Conservation (phyloP, 2,113 vertebrate species). For the Lepisosteus osseus region DNA sequence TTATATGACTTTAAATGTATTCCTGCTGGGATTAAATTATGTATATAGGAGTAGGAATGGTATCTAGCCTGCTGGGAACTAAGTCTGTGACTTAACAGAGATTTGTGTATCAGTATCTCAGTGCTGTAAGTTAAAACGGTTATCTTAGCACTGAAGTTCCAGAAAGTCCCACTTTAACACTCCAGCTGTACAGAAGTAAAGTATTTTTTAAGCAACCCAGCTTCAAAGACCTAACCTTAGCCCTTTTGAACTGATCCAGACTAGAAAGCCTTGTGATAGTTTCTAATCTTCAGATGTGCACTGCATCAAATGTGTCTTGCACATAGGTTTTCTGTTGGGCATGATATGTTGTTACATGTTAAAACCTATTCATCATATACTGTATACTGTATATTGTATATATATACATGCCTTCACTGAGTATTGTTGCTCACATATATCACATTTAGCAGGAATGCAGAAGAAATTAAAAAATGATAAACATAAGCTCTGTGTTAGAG, state of each 20-base stretch:
- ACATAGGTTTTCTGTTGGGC: slow-evolving; percentile 42
- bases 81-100: neutral
- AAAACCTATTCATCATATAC: too few relatives aligned
- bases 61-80: neutral
- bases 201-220: slow-evolving; percentile 43
- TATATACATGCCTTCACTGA: too few relatives aligned
- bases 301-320: slow-evolving; percentile 37
- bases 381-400: too few relatives aligned
- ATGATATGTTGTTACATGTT: slow-evolving; percentile 21
- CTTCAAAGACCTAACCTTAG: slow-evolving; percentile 57
- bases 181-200: slow-evolving; percentile 33
- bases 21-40: slow-evolving; percentile 11
- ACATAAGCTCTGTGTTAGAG: too few relatives aligned
- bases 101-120: slow-evolving; percentile 36
- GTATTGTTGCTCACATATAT: too few relatives aligned
- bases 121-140: slow-evolving; percentile 50
- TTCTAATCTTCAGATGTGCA: slow-evolving; percentile 52
- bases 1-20: slow-evolving; percentile 9
- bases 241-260: slow-evolving; percentile 53
- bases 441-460: too few relatives aligned
- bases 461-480: too few relatives aligned
- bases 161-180: slow-evolving; percentile 31
- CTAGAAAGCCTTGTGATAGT: slow-evolving; percentile 50
- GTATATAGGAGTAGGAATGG: slow-evolving; percentile 4
- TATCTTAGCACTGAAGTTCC: slow-evolving; percentile 52